Percentiles rank a stretch among this genome's conserved stretches.
Conservation (phyloP, 2,113 vertebrate species). For the Bubo scandiacus region DNA sequence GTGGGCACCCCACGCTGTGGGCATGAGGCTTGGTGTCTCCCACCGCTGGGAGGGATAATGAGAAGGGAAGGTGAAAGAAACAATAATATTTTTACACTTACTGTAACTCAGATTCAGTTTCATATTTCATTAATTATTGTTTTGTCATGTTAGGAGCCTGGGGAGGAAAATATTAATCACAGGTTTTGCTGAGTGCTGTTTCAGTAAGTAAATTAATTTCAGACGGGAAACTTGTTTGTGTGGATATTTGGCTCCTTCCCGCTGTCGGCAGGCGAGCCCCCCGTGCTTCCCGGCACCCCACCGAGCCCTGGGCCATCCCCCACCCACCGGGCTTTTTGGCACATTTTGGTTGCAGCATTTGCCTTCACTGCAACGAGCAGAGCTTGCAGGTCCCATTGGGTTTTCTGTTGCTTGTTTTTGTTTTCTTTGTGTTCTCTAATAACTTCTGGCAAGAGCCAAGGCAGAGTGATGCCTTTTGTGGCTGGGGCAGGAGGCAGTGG, state of each 20-base stretch:
- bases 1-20: not conserved
- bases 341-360: not conserved
- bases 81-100: conserved; percentile 51
- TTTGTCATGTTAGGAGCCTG: conserved; percentile 47
- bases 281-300: not conserved
- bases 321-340: not conserved
- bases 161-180: conserved; percentile 68
- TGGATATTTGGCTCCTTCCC: conserved; percentile 21
- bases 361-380: not conserved
- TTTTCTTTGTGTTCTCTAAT: not conserved
- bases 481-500: not conserved
- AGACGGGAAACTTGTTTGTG: conserved; percentile 16
- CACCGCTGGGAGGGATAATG: not conserved
- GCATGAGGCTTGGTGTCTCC: not conserved
- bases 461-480: fast-evolving
- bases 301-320: not conserved
- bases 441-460: not conserved
- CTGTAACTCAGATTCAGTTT: conserved; percentile 34
- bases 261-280: fast-evolving
- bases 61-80: conserved; percentile 19
- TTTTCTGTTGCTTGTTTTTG: not conserved
- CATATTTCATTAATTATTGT: conserved; percentile 66
- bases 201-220: conserved; percentile 64
- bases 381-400: not conserved
- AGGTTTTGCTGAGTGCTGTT: conserved; percentile 55